Conservation (phyloP, 2,113 vertebrate species). For the Rallus limicola region DNA sequence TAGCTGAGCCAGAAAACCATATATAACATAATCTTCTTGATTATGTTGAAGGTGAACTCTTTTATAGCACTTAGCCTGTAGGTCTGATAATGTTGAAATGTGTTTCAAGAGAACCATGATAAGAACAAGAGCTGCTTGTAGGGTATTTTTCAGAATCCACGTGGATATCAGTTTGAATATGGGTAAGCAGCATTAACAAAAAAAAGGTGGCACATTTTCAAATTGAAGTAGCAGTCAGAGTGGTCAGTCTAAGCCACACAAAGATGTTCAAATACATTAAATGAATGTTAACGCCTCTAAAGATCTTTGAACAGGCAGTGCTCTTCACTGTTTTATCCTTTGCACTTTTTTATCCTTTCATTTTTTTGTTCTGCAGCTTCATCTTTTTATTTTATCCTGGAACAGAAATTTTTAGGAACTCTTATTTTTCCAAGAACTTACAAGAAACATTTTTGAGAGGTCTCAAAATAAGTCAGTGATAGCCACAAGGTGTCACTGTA, state of each 20-base stretch:
- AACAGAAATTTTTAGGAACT: background rate
- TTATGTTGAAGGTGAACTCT: background rate
- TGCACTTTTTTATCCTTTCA: background rate
- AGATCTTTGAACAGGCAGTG: background rate
- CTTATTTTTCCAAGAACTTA: background rate
- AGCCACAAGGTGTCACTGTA: conserved; percentile 79
- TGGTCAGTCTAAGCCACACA: background rate
- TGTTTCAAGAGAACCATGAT: background rate
- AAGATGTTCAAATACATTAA: background rate
- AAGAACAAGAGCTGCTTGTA: background rate
- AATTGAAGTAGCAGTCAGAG: background rate
- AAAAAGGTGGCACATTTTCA: background rate
- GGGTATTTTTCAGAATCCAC: background rate
- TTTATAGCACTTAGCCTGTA: background rate
- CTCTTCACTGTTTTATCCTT: background rate
- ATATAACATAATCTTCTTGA: background rate
- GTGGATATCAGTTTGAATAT: background rate
- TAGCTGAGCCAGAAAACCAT: too few species aligned
- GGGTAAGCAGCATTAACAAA: background rate
- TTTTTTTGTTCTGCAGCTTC: background rate
- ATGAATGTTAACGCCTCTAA: background rate
- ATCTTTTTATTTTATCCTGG: background rate
- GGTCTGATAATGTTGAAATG: background rate
- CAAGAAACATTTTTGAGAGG: background rate
- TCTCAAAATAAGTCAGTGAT: conserved; percentile 24